Base-by-base conservation (phyloP, 2,888 invertebrate genomes). In the Conus canariensis region DNA sequence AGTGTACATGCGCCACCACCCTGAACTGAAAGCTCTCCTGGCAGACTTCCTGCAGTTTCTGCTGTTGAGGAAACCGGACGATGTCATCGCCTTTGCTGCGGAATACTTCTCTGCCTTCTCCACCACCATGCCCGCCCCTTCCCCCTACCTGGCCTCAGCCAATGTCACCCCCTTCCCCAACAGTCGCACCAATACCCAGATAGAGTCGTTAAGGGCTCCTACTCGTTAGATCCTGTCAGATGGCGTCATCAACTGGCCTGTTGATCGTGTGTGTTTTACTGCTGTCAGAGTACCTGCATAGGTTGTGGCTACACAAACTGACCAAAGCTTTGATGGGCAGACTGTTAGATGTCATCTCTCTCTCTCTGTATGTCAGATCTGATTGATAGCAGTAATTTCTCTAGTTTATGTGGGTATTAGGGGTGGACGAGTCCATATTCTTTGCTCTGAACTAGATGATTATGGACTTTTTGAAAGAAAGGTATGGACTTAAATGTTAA, bases 31-130 rank as follows among this genome's bases (percentile, higher is more conserved):
- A 88, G 95, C 95, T 45, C 93, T 96, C 2, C 92, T 96, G 70
- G 95, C 95, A n/a, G 96, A 96, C 93, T 96, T 96, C 92, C 92
- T 96, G 88, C 96, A 96, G 94, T 95, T 95, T 90, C 90, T 96
- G 91, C 93, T 96, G 90, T 94, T 96, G 67, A 92, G 96, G 91
- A 96, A 96, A 93, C 96, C 96, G 9, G 95, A 95, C 16, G 96
- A 96, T 92, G 94, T 95, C 85, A 91, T 96, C 12, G 92, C 94
- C 56, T 96, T 96, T 93, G 94, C 96, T 86, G 96, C 96, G 5
- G 96, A 96, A 85, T 96, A 96, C 92, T 96, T 96, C 92, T 93
- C 96, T 30, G 94, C 96, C 1, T 96, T 96, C 92, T 95, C 96
- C 58, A 92, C 94, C 12, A 91, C 93, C 2, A 94, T 95, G 93